A percentile compares a stretch with the other conserved stretches of the same genome.
These are phyloP conservation scores for Rhagium mordax DNA, from an alignment of 2,888 invertebrate genomes.

Conservation along the genomic window DNA sequence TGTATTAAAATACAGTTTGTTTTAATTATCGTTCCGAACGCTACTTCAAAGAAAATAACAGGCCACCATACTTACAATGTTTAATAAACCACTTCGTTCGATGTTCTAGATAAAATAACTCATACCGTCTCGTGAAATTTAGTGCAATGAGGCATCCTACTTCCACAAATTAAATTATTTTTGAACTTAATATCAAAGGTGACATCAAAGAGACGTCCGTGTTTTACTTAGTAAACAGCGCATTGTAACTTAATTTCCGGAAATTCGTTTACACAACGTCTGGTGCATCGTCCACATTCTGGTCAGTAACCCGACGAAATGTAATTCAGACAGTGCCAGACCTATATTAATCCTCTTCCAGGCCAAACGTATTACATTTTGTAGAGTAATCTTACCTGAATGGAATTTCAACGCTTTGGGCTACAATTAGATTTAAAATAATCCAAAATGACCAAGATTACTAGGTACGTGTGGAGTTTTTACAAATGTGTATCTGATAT, in stretches of 20 bases:
- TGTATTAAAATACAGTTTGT: no score
- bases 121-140: no score
- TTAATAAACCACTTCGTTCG: no score
- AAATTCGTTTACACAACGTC: slow-evolving; percentile 23
- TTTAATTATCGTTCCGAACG: no score
- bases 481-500: no score
- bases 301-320: slow-evolving; percentile 21
- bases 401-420: not conserved
- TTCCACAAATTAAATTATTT: not conserved
- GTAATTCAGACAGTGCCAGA: slow-evolving; percentile 5
- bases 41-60: no score
- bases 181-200: slow-evolving; percentile 11
- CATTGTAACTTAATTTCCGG: slow-evolving; percentile 29
- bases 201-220: slow-evolving; percentile 1
- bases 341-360: slow-evolving; percentile 23
- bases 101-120: no score
- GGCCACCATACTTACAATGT: no score
- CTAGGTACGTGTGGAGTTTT: no score
- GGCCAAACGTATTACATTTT: not conserved
- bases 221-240: slow-evolving; percentile 23
- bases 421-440: not conserved
- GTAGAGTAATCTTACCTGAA: slow-evolving; percentile 9
- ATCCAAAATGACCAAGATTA: no score
- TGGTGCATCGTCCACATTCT: slow-evolving; percentile 29
- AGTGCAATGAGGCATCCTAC: no score